phyloP scores from a whole-genome alignment of 2,113 vertebrate genomes.

The Cyanoderma ruficeps region DNA sequence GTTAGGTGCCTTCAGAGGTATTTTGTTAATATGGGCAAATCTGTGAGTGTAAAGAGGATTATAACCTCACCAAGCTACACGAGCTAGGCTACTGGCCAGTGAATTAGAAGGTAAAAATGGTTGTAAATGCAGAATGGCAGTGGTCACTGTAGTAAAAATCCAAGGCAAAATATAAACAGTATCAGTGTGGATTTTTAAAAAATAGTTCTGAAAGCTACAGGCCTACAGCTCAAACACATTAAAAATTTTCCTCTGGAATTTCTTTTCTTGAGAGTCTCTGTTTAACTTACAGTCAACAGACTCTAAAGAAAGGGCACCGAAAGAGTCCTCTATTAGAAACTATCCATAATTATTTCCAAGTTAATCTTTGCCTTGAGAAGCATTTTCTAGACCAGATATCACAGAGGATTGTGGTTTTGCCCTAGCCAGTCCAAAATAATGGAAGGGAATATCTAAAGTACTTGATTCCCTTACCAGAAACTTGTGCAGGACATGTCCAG shows the following conservation, averaged over 20 bases:
- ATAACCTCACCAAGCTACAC: not conserved
- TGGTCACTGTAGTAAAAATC: not conserved
- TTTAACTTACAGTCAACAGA: not conserved
- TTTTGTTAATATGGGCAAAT: not conserved
- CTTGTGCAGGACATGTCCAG: not conserved
- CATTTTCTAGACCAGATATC: not conserved
- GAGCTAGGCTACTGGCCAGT: not conserved
- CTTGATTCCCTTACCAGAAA: not conserved
- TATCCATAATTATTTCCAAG: not conserved
- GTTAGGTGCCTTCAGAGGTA: not conserved
- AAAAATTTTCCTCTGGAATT: not conserved
- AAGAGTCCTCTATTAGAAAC: not conserved
- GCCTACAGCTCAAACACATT: not conserved
- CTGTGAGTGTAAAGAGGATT: not conserved
- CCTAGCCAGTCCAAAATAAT: not conserved
- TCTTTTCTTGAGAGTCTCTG: not conserved
- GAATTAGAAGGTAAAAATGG: not conserved
- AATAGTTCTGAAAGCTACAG: not conserved
- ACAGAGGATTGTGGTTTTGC: not conserved
- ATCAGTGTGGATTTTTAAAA: not conserved
- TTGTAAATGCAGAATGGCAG: not conserved
- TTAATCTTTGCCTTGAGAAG: not conserved
- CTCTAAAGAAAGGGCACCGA: not conserved
- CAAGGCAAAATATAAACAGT: not conserved
- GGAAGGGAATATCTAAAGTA: not conserved